Evolutionary conservation across 2,113 vertebrate genomes (phyloP), one percentile per base, ranked within the genome.

Genomic region (Microtus richardsoni): DNA sequence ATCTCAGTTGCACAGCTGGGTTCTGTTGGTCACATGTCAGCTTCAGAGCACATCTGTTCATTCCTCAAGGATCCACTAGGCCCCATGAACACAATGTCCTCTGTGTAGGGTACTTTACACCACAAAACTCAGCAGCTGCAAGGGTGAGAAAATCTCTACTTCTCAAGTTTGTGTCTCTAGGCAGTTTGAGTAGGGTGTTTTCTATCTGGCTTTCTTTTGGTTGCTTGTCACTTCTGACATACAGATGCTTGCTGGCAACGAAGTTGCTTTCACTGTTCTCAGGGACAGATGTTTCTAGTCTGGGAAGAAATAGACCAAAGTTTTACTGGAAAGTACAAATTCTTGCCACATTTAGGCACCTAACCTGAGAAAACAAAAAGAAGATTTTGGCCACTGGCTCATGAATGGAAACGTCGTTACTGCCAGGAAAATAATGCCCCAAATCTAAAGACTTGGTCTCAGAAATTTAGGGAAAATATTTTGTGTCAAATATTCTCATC

Each of bases 81-180:
- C 94, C 96, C 94, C 94, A 86, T 96, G 97, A 96, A 97, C 96
- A 97, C 91, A 97, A 97, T 97, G 96, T 96, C 87, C 93, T 97
- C 96, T 98, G 96, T 98, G 96, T 97, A 91, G 87, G 95, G 83
- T 97, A 94, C 94, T 98, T 98, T 97, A 97, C 30, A 91, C 86
- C 95, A 94, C 94, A 97, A 97, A 97, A 89, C 68, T 84, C 94
- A 97, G 96, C 97, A 98, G 97, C 97, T 98, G 97, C 95, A 97
- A 21, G 87, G 80, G 93, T 97, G 95, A 98, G 96, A 97, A 97
- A 98, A 97, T 96, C 75, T 97, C 89, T 96, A 70, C 94, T 97
- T 97, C 96, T 98, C 93, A 97, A 98, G 93, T 98, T 97, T 97
- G 96, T 97, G 95, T 97, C 94, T 95, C 97, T 94, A 97, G 93